phyloP scores from a whole-genome alignment of 2,797 vertebrate species.

The Yasuhikotakia modesta region DNA sequence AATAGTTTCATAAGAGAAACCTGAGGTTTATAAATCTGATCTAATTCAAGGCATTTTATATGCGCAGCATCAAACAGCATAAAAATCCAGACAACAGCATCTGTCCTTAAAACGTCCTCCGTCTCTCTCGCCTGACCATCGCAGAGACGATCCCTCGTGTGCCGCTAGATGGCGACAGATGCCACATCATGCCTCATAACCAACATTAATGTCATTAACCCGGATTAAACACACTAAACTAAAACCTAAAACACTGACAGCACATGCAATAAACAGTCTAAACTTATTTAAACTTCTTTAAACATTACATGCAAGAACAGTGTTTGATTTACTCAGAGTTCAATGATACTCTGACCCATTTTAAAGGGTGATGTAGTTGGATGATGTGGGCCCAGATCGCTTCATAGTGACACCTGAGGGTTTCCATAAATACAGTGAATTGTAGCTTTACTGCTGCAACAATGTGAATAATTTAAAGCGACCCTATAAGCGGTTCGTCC shows the following conservation, averaged over 20 bases:
- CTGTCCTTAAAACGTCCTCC: constrained; percentile 70
- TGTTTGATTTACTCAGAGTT: not conserved
- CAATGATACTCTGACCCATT: constrained; percentile 1
- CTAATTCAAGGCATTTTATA: not conserved
- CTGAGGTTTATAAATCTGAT: not conserved
- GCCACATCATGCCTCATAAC: not conserved
- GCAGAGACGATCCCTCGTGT: not conserved
- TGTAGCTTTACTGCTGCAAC: constrained; percentile 35
- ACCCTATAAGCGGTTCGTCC: constrained; percentile 28
- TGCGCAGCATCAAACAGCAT: not conserved
- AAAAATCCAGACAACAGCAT: constrained; percentile 20
- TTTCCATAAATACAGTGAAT: constrained; percentile 46
- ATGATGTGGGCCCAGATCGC: not conserved
- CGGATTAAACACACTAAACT: not conserved
- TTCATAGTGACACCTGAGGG: constrained; percentile 13
- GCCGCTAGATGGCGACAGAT: constrained; percentile 63
- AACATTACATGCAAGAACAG: not conserved
- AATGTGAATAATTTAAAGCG: constrained; percentile 51
- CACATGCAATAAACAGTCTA: not conserved
- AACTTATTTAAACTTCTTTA: not conserved
- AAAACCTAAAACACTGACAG: not conserved
- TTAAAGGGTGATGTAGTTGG: constrained; percentile 30
- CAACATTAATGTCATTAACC: not conserved
- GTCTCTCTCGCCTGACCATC: not conserved
- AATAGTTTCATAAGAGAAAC: not conserved